Evolutionary conservation across 2,113 vertebrate species (phyloP).

Genomic region (Boulengeromyrus knoepffleri): DNA sequence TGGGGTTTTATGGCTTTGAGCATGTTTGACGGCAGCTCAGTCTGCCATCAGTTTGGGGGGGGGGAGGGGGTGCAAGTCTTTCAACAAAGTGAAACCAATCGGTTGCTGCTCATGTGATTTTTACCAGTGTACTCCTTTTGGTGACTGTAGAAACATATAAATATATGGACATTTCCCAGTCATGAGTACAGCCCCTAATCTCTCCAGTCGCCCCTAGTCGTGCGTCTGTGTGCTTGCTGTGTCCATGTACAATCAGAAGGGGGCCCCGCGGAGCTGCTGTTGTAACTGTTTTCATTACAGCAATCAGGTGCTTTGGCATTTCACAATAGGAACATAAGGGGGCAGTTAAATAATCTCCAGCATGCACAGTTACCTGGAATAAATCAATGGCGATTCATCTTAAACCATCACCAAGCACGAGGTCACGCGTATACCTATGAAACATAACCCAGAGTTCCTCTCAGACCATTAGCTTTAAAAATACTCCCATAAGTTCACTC

Average conservation of each 20-base stretch:
- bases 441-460: background rate
- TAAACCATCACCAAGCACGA: background rate
- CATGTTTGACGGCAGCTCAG: background rate
- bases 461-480: background rate
- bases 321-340: background rate
- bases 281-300: background rate
- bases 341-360: background rate
- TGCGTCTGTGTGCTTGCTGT: background rate
- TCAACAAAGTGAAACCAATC: background rate
- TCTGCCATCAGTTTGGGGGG: background rate
- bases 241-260: background rate
- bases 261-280: background rate
- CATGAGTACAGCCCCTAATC: background rate
- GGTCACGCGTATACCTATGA: background rate
- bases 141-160: background rate
- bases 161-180: background rate
- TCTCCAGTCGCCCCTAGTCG: background rate
- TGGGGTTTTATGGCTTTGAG: background rate
- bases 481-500: background rate
- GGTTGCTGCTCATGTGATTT: background rate
- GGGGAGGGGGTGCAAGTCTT: background rate
- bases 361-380: background rate
- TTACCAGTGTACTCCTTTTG: background rate
- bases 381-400: background rate
- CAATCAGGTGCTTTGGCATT: background rate